Evolutionary conservation across 2,113 vertebrate genomes (phyloP).

Genomic region (Marmota flaviventris): DNA sequence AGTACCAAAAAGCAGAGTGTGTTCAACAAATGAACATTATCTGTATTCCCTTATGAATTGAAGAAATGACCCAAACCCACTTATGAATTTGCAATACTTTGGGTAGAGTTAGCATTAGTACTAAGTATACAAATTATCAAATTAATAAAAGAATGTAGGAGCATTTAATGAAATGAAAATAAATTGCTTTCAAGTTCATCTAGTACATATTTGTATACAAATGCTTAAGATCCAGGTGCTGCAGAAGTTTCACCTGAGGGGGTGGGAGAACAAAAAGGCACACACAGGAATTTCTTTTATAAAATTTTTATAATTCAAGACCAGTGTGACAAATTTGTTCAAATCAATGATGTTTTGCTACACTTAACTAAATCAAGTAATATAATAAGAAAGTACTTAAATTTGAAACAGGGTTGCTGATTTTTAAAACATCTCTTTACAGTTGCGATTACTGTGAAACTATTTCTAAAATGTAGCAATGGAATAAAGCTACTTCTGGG

Average conservation of each 20-base stretch:
- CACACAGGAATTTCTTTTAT: conserved; percentile 42
- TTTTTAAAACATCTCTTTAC: conserved; percentile 59
- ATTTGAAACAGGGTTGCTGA: conserved; percentile 46
- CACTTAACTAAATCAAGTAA: background rate
- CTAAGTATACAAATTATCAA: conserved; percentile 47
- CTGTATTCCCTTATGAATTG: conserved; percentile 8
- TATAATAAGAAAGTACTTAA: conserved; percentile 55
- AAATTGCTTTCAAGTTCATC: conserved; percentile 58
- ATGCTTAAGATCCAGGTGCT: conserved; percentile 14
- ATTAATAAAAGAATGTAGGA: conserved; percentile 58
- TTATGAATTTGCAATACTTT: conserved; percentile 35
- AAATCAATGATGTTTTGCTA: conserved; percentile 19
- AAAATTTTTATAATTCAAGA: conserved; percentile 53
- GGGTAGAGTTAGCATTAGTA: conserved; percentile 1
- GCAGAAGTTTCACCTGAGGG: conserved; percentile 41
- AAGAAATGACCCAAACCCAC: conserved; percentile 24
- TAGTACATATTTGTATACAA: conserved; percentile 36
- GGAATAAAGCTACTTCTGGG: conserved; percentile 43
- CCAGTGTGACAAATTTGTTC: no score
- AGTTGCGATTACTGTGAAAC: conserved; percentile 49
- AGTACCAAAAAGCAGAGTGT: background rate
- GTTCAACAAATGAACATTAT: background rate
- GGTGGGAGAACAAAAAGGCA: background rate
- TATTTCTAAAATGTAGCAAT: conserved; percentile 41
- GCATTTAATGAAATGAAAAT: conserved; percentile 46